A percentile compares a stretch with the other conserved stretches of the same genome.
Evolutionary conservation across 2,113 vertebrate species (phyloP).

Genomic region (Vicugna pacos): DNA sequence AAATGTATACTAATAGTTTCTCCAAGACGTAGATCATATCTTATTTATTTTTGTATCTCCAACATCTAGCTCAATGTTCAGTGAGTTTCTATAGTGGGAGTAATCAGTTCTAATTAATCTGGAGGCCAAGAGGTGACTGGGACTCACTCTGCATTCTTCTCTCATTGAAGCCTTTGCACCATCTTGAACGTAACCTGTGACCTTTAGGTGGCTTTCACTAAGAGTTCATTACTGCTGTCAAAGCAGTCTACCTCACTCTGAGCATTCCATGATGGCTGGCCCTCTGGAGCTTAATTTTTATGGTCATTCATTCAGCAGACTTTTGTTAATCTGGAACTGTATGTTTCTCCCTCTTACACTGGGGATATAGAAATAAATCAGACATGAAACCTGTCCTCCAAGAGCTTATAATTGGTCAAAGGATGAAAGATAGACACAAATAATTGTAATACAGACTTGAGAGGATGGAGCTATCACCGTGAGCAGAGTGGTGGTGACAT

Average conservation of each 20-base stretch:
- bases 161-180: not conserved
- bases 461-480: not conserved
- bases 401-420: not conserved
- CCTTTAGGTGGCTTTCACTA: not conserved
- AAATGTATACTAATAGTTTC: not conserved
- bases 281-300: not conserved
- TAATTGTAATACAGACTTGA: conserved; percentile 17
- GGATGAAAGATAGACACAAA: not conserved
- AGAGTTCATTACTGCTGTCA: not conserved
- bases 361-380: not conserved
- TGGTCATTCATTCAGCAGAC: not conserved
- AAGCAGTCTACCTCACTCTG: not conserved
- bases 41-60: not conserved
- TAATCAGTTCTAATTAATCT: not conserved
- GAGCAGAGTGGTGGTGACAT: not conserved
- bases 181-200: not conserved
- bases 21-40: conserved; percentile 1
- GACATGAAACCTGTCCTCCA: not conserved
- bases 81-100: not conserved
- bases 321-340: not conserved
- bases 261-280: not conserved
- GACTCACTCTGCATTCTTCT: not conserved
- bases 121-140: not conserved
- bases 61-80: not conserved
- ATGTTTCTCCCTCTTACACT: not conserved